Percentiles rank a stretch among this genome's conserved stretches.
These are phyloP conservation scores for Sander lucioperca DNA, from an alignment of 2,113 vertebrate species.

Conservation along the genomic window DNA sequence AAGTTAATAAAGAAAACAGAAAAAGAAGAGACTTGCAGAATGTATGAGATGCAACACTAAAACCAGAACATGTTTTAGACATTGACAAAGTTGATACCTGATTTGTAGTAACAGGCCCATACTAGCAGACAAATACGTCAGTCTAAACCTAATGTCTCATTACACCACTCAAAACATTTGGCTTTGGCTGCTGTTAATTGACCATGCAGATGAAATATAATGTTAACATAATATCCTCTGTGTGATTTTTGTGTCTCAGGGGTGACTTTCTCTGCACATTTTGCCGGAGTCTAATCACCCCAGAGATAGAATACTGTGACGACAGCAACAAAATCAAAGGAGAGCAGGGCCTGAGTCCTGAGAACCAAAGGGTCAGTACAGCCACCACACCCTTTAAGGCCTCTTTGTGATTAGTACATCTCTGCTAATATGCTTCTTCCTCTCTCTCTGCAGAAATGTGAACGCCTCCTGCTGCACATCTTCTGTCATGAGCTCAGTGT, in stretches of 20 bases:
- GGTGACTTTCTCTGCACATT: constrained; percentile 99
- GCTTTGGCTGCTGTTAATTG: not conserved
- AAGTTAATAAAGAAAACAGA: not conserved
- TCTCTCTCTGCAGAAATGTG: constrained; percentile 90
- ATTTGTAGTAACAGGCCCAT: not conserved
- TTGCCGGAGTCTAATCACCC: constrained; percentile 92
- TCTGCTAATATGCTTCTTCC: constrained; percentile 34
- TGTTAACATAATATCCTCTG: not conserved
- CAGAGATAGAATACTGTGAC: constrained; percentile 97
- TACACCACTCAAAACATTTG: not conserved
- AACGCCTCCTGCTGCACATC: constrained; percentile 95
- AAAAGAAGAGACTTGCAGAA: no score
- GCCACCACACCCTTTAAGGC: not conserved
- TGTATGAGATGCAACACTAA: not conserved
- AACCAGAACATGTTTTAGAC: not conserved
- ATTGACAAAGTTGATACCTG: not conserved
- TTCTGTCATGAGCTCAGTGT: constrained; percentile 98
- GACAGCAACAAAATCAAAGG: constrained; percentile 90
- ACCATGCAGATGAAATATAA: not conserved
- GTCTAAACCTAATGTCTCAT: not conserved
- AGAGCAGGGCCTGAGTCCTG: constrained; percentile 88
- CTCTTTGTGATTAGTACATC: not conserved
- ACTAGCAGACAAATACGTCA: not conserved
- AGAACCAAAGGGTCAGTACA: constrained; percentile 91
- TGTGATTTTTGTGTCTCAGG: constrained; percentile 78